Evolutionary conservation across 2,888 invertebrate genomes (phyloP), one percentile per base, ranked within the genome.

Genomic region (Aleiodes alternator): DNA sequence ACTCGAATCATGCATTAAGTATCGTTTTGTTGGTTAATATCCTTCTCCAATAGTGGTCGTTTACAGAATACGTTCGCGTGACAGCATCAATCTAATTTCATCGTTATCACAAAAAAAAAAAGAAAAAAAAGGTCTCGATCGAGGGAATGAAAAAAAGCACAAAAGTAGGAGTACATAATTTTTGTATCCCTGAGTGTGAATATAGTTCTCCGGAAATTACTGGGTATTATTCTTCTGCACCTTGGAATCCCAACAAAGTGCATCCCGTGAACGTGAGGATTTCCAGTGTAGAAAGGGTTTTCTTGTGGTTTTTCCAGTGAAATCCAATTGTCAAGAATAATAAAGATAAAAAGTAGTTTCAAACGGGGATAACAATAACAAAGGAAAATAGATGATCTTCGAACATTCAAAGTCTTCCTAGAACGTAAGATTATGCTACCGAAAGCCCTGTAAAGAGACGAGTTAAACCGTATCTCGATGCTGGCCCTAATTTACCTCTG

Each of bases 361-460:
- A n/a, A 57, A 43, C 9, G 9, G 9, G 56, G 70, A 74, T 56
- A 73, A 74, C 73, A 66, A 68, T 38, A 61, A 73, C 57, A 75
- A 76, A 75, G 78, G 75, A 56, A 55, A 70, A 55, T 76, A 76
- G 73, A 68, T 55, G 38, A 59, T 72, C 76, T 74, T 77, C 69
- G 79, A 77, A 79, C 79, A 75, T 78, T 79, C 75, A 77, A 79
- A 72, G 73, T 82, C 85, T 85, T 86, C 85, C 84, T 84, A 83
- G 86, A 84, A 85, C 84, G 84, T 84, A 84, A 84, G 80, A 81
- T 81, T 82, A 82, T 82, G 83, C 82, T 31, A 57, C 78, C 81
- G 81, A 73, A 79, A 81, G 76, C 76, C 73, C 16, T 34, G 4
- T 53, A n/a, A n/a, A 16, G 23, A 8, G 16, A 14, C 64, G 9